Evolutionary conservation across 1,140 invertebrate species (phyloP), one percentile per base, ranked within the genome.

Genomic region (Lasaia peninsularis): DNA sequence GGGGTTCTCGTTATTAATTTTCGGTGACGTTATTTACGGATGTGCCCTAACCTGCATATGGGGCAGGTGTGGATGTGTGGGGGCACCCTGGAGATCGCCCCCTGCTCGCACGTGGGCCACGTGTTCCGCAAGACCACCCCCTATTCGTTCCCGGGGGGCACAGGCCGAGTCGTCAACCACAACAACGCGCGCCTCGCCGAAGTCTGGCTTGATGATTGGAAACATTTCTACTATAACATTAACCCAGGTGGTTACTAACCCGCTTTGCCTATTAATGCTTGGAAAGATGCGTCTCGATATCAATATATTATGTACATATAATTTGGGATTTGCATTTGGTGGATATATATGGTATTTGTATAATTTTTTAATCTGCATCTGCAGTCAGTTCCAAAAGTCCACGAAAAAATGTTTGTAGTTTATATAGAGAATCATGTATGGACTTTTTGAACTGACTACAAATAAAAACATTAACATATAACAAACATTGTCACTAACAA

Each of bases 41-140:
- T 35, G 32, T 5, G 5, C 18, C 24, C 4, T 48, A 48, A 48
- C 18, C 40, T 10, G 18, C 44, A 37, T 55, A 24, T 35, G 59
- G 56, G 57, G 88, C 91, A 98, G 96, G 95, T 98, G 81, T 98
- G 97, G 97, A 98, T 98, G 96, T 99, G 97, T 92, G 97, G 97
- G 73, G 97, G 97, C 68, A 92, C 92, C 59, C 91, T 98, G 90
- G 96, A 97, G 91, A 98, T 98, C 72, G 92, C 94, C 67, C 96
- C 96, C 70, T 97, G 96, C 88, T 97, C 96, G 67, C 95, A 96
- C 90, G 97, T 98, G 69, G 96, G 97, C 69, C 97, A 98, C 91
- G 97, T 99, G 69, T 99, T 99, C 92, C 94, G 98, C 80, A 99
- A 99, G 92, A 98, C 98, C 71, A 99, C 97, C 71, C 98, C 98